Percentiles rank a stretch among this genome's conserved stretches.
phyloP scores from a whole-genome alignment of 2,888 invertebrate genomes.

The Dastarcus helophoroides region DNA sequence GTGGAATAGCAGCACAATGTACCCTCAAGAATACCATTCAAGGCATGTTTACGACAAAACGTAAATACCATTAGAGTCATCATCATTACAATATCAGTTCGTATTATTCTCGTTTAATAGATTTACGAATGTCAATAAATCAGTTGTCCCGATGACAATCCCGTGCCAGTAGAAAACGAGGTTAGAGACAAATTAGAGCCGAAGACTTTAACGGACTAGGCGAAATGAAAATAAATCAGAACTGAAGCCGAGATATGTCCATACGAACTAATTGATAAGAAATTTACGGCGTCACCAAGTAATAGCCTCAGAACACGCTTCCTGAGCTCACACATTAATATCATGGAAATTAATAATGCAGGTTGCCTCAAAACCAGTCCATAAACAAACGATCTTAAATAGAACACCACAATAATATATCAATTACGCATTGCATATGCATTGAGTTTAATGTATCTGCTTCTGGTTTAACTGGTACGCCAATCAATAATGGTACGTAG shows the following conservation, averaged over 20 bases:
- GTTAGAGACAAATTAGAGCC: too few relatives aligned
- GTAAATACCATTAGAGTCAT: too few relatives aligned
- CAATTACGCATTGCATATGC: constrained; percentile 17
- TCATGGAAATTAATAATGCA: constrained; percentile 8
- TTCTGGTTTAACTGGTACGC: constrained; percentile 11
- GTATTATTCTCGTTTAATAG: too few relatives aligned
- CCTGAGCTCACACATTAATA: constrained; percentile 12
- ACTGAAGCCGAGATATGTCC: background rate
- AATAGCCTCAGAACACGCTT: constrained; percentile 11
- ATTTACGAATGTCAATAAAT: too few relatives aligned
- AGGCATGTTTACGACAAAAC: too few relatives aligned
- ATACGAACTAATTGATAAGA: constrained; percentile 4
- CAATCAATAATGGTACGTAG: constrained; percentile 8
- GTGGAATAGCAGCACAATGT: too few relatives aligned
- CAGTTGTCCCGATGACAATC: too few relatives aligned
- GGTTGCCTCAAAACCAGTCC: constrained; percentile 13
- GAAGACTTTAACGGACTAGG: background rate
- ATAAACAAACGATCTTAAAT: constrained; percentile 18
- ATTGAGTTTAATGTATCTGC: constrained; percentile 9
- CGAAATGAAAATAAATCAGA: constrained; percentile 1
- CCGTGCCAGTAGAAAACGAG: too few relatives aligned
- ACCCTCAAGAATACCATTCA: too few relatives aligned
- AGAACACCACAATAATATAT: constrained; percentile 20
- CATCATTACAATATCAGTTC: too few relatives aligned
- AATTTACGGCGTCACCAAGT: constrained; percentile 8